phyloP scores from a whole-genome alignment of 2,888 invertebrate genomes.

The Tachina grossa region DNA sequence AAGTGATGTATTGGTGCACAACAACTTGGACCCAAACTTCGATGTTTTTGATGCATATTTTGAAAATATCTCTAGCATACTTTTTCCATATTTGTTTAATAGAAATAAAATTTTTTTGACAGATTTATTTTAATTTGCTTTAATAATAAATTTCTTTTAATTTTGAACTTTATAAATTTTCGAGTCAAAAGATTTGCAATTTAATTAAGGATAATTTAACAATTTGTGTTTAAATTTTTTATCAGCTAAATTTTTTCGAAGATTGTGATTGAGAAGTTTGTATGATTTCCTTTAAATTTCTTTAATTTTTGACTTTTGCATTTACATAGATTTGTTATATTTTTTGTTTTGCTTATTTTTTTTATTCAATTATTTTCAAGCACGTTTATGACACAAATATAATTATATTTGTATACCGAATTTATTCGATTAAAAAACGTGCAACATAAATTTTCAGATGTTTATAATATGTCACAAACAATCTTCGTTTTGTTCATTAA shows the following conservation, averaged over 20 bases:
- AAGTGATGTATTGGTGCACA: constrained; percentile 21
- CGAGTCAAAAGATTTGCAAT: neutral
- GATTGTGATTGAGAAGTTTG: constrained; percentile 2
- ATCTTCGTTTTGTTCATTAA: neutral
- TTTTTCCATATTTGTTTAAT: constrained; percentile 16
- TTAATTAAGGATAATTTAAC: neutral
- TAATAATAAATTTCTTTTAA: neutral
- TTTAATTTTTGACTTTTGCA: neutral
- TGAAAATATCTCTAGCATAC: neutral
- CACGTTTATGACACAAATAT: neutral
- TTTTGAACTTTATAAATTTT: neutral
- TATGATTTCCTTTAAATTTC: neutral
- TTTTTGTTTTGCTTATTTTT: neutral
- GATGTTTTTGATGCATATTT: constrained; percentile 61
- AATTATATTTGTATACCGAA: neutral
- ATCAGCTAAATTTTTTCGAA: neutral
- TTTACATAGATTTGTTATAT: neutral
- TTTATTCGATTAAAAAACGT: neutral
- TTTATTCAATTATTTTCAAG: neutral
- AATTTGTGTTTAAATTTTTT: neutral
- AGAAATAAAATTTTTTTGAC: neutral
- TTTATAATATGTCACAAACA: neutral
- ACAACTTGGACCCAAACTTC: constrained; percentile 10
- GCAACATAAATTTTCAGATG: too few species aligned
- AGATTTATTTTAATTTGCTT: neutral